Conservation (phyloP, 2,888 invertebrate genomes). For the Macrostomum cliftonense region DNA sequence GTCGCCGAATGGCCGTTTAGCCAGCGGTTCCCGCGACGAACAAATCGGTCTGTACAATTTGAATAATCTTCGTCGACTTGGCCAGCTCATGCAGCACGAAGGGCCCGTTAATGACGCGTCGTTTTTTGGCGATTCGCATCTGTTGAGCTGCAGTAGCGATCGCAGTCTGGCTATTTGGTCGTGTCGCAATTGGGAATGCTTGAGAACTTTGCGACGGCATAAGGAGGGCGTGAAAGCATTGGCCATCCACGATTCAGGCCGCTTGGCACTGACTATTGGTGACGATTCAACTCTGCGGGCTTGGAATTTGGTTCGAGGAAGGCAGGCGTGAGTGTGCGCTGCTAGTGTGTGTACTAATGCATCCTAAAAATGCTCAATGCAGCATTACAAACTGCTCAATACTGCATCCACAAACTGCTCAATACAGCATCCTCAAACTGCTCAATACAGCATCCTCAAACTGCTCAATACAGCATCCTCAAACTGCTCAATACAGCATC, state of each 20-base stretch:
- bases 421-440: no score
- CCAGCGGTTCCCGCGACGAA: slow-evolving; percentile 74
- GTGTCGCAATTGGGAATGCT: slow-evolving; percentile 63
- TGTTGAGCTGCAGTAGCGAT: slow-evolving; percentile 66
- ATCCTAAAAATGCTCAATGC: no score
- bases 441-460: no score
- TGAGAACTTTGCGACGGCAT: slow-evolving; percentile 57
- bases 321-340: no score
- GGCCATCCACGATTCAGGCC: slow-evolving; percentile 69
- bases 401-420: no score
- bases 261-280: slow-evolving; percentile 66
- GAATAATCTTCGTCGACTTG: slow-evolving; percentile 55
- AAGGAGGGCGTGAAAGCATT: slow-evolving; percentile 56
- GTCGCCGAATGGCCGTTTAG: slow-evolving; percentile 49
- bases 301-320: slow-evolving; percentile 81
- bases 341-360: no score
- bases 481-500: no score
- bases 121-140: slow-evolving; percentile 54
- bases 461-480: no score
- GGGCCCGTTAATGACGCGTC: slow-evolving; percentile 58
- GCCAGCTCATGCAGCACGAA: slow-evolving; percentile 59
- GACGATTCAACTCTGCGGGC: slow-evolving; percentile 60
- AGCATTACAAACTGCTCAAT: no score
- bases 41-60: slow-evolving; percentile 66
- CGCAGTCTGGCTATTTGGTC: slow-evolving; percentile 62